Evolutionary conservation across 2,797 vertebrate species (phyloP).

Genomic region (Prionace glauca): DNA sequence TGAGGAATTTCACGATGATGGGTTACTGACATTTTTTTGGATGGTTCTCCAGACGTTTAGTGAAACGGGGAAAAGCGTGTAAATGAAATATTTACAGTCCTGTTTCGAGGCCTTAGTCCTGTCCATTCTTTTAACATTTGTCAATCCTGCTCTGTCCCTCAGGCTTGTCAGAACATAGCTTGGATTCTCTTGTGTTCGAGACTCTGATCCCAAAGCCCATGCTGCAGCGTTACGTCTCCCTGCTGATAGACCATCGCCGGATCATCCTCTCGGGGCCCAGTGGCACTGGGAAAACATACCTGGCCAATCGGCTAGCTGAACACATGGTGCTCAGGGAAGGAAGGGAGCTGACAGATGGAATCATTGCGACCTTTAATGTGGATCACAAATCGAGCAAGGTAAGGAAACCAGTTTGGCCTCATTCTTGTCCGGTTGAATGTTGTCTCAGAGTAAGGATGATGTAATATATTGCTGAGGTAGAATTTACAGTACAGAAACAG

Average conservation of each 20-base stretch:
- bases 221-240: conserved; percentile 85
- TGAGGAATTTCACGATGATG: neutral
- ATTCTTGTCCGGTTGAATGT: neutral
- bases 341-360: conserved; percentile 64
- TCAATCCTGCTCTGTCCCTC: conserved; percentile 28
- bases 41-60: neutral
- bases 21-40: neutral
- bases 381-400: conserved; percentile 98
- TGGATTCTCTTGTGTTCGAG: conserved; percentile 86
- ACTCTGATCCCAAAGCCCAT: conserved; percentile 87
- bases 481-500: neutral
- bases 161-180: conserved; percentile 69
- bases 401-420: conserved; percentile 32
- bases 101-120: neutral
- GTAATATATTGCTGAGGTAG: neutral
- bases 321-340: conserved; percentile 78
- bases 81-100: neutral
- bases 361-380: conserved; percentile 87
- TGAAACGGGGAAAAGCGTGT: neutral
- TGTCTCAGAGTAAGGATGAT: neutral
- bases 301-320: conserved; percentile 81
- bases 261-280: conserved; percentile 93
- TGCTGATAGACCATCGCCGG: conserved; percentile 81
- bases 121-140: neutral
- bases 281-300: conserved; percentile 86